phyloP scores from a whole-genome alignment of 2,113 vertebrate genomes.

The Cyphomyrus discorhynchus region DNA sequence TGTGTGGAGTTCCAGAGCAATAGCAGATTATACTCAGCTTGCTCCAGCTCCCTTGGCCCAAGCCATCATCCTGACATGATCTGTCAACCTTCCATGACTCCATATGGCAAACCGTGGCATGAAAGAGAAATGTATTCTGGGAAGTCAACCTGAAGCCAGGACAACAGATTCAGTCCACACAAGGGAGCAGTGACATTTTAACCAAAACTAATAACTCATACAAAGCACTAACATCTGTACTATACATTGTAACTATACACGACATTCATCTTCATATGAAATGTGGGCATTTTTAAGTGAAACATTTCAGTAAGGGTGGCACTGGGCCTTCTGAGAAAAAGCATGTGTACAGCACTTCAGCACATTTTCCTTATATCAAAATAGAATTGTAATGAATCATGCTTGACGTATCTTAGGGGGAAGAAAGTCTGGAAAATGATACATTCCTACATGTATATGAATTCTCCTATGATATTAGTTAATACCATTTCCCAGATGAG shows the following conservation, averaged over 20 bases:
- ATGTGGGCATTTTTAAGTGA: not conserved
- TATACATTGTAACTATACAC: not conserved
- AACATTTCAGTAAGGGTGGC: not conserved
- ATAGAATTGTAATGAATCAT: not conserved
- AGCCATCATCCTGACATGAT: not conserved
- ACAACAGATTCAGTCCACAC: not conserved
- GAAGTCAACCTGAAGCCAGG: not conserved
- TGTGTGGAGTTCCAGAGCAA: not conserved
- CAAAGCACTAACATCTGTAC: not conserved
- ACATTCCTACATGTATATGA: not conserved
- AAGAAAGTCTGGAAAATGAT: not conserved
- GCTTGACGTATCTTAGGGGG: not conserved
- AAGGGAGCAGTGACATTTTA: not conserved
- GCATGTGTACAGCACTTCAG: not conserved
- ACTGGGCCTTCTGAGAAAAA: not conserved
- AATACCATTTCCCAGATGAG: not conserved
- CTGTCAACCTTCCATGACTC: constrained; percentile 3
- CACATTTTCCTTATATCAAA: not conserved
- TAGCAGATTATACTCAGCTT: not conserved
- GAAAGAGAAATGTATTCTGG: not conserved
- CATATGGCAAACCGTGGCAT: not conserved
- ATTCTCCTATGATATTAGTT: not conserved
- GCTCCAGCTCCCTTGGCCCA: not conserved
- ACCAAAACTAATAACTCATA: not conserved
- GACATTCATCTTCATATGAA: not conserved